Evolutionary conservation across 2,113 vertebrate genomes (phyloP), one percentile per base, ranked within the genome.

Genomic region (Cygnus atratus): DNA sequence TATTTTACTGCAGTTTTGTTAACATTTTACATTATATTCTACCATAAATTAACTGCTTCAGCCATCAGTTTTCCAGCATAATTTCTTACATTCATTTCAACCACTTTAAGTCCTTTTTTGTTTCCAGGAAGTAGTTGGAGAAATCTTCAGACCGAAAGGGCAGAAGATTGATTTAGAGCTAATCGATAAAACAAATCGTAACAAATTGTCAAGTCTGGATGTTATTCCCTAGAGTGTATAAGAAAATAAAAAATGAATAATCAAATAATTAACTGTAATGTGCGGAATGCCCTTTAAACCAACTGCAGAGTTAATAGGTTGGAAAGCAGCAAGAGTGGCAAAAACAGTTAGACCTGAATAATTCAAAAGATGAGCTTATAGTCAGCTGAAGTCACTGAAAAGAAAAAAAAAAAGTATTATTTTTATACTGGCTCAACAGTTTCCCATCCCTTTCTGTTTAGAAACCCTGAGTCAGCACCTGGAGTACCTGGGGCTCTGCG

Each of bases 391-490:
- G 39, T 5, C n/a, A 58, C 14, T 48, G 44, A 71, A 90, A 88
- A 90, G 13, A 77, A 75, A 31, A 55, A 50, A 50, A 25, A 7
- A 50, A 59, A 54, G 1, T 25, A 20, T 61, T 59, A 52, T 86
- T 84, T 76, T 57, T 20, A 75, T 26, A 8, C 8, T 46, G 8
- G 6, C 20, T 95, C 48, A 94, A 18, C 14, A 39, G 8, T 83
- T 83, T 86, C 90, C 61, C 28, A n/a, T 89, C 18, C 25, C n/a
- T 18, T 75, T 92, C 82, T 71, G 8, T 73, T 81, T 84, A 97
- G 97, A 97, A 93, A 74, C 83, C 31, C 86, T 97, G 59, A 94
- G 39, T 70, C 92, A 96, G 70, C 94, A 97, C 37, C 72, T 98
- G 84, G 92, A 97, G 19, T 80, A 88, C 76, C 97, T 97, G 57